Evolutionary conservation across 2,797 vertebrate species (phyloP).

Genomic region (Enteromius paludinosus): DNA sequence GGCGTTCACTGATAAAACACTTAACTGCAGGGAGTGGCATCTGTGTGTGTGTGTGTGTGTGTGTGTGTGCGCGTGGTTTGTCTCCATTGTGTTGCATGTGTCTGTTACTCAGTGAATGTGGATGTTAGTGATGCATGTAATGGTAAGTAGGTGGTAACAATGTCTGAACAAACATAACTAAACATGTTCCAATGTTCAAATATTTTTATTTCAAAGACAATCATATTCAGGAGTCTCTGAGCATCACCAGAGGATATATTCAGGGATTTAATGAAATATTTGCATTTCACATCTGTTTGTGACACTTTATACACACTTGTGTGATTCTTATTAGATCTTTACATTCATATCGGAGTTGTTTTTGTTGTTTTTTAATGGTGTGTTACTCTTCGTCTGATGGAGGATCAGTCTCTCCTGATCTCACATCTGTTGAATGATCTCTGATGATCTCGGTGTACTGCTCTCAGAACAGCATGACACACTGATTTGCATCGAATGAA

Average conservation of each 20-base stretch:
- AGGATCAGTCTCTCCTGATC: too few relatives aligned
- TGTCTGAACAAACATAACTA: background rate
- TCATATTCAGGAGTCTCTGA: background rate
- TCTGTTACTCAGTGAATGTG: too few relatives aligned
- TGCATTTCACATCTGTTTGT: too few relatives aligned
- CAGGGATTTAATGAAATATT: background rate
- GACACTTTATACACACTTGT: too few relatives aligned
- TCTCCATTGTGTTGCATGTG: background rate
- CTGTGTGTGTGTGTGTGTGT: background rate
- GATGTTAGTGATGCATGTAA: background rate
- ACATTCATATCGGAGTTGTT: background rate
- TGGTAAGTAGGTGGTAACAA: background rate
- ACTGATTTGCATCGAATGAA: conserved; percentile 96
- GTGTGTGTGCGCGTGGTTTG: background rate
- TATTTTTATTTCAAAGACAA: background rate
- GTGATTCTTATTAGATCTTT: background rate
- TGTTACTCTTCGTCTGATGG: background rate
- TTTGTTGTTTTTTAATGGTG: background rate
- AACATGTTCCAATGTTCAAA: background rate
- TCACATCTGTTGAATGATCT: conserved; percentile 62
- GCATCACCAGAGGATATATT: background rate
- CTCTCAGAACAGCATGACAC: conserved; percentile 90
- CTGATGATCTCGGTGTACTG: conserved; percentile 81
- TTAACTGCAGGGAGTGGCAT: background rate
- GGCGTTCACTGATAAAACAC: background rate